Base-by-base conservation (phyloP, 2,797 vertebrate species). In the Hipposideros larvatus region DNA sequence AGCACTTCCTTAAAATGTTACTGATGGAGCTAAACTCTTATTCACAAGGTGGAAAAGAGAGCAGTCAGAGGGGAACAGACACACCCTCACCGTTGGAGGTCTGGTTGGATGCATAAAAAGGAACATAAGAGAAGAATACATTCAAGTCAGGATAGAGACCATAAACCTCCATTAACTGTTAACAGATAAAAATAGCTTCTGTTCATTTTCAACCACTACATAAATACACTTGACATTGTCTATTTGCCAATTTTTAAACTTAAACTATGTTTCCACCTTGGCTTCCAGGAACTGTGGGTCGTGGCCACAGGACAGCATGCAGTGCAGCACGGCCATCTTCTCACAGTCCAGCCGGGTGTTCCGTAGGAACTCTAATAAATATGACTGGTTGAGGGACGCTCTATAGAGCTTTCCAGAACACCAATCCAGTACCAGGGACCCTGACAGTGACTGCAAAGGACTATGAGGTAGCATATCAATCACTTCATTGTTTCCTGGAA, bases 291-390 rank as follows among this genome's bases (percentile, higher is more conserved):
- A 82, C 71, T 41, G 87, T 0, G 91, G 57, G 28, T 97, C 97
- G n/a, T 0, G 87, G 66, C 99, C 98, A 94, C 99, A 98, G n/a
- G 99, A 98, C 83, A 99, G 98, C 87, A 99, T 97, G 97, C 99
- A 99, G 97, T 99, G 99, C 90, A 99, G 98, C 2, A 98, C 98
- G 1, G 99, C 99, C 97, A 99, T 79, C 68, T 98, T 99, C 92
- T 99, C 99, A 1, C 98, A 98, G 97, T 99, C 99, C 2, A 2
- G 97, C 87, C 94, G 94, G 68, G 98, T 97, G 79, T 95, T 97
- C 82, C 90, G 96, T 0, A 99, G 98, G 34, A 99, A 98, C 90
- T 97, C 97, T 91, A 99, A 95, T 89, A 99, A 96, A 91, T 98
- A 98, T 0, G 97, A 96, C 7, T 98, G 97, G 98, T 98, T 99